A percentile compares a stretch with the other conserved stretches of the same genome.
Conservation (phyloP, 1,140 invertebrate genomes). For the Varroa destructor region DNA sequence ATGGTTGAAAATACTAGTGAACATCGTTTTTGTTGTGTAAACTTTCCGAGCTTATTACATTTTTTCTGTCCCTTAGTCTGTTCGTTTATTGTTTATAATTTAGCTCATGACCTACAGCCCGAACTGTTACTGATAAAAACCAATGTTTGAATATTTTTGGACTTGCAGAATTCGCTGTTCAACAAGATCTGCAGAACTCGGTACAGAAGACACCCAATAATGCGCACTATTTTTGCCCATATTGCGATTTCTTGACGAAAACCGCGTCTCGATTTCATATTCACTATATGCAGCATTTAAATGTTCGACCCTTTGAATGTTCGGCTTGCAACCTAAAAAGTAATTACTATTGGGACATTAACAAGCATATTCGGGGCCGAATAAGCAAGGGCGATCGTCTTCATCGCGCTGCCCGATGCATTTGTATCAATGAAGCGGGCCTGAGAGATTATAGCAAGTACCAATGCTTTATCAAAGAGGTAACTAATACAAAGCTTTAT, state of each 20-base stretch:
- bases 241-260: conserved; percentile 76
- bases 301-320: conserved; percentile 86
- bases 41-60: too few species aligned
- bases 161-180: conserved; percentile 24
- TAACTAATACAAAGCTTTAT: background rate
- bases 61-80: background rate
- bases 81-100: background rate
- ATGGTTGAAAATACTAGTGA: too few species aligned
- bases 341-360: conserved; percentile 90
- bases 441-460: conserved; percentile 80
- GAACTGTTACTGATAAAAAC: background rate
- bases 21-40: too few species aligned
- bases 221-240: conserved; percentile 61
- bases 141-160: background rate
- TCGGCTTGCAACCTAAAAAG: conserved; percentile 79
- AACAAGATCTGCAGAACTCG: background rate
- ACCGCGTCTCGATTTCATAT: conserved; percentile 74
- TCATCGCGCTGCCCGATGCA: conserved; percentile 58
- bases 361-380: conserved; percentile 82
- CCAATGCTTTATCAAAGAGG: conserved; percentile 47
- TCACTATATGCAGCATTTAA: conserved; percentile 77
- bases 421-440: conserved; percentile 80
- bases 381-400: conserved; percentile 57
- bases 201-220: conserved; percentile 19
- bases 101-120: background rate